phyloP scores from a whole-genome alignment of 2,888 invertebrate genomes.

The Serripes groenlandicus region DNA sequence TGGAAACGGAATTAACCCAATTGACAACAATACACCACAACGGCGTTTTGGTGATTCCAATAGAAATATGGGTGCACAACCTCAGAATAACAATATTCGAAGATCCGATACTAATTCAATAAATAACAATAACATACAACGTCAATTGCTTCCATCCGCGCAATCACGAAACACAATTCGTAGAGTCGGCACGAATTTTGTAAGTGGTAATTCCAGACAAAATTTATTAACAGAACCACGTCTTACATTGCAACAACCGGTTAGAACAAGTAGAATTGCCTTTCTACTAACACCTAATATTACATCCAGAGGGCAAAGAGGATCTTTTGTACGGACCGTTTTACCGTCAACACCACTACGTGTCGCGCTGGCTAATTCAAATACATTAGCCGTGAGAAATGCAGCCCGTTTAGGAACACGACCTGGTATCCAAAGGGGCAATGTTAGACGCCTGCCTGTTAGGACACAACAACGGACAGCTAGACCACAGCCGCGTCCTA shows the following conservation, averaged over 20 bases:
- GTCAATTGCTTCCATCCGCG: no score
- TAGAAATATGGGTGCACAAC: no score
- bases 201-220: neutral
- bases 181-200: neutral
- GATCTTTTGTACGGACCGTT: neutral
- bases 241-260: conserved; percentile 14
- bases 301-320: neutral
- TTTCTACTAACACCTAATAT: neutral
- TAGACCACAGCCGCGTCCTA: neutral
- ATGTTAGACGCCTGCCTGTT: neutral
- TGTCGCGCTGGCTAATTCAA: neutral
- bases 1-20: neutral
- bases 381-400: neutral
- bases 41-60: no score
- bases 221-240: conserved; percentile 1
- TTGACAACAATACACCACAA: neutral
- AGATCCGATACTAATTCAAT: neutral
- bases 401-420: neutral
- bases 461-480: neutral
- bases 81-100: neutral
- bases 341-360: neutral
- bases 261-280: neutral
- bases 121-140: neutral
- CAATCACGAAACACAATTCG: no score
- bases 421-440: neutral